Evolutionary conservation across 1,140 invertebrate genomes (phyloP).

Genomic region (Pseudomyrmex sp.): DNA sequence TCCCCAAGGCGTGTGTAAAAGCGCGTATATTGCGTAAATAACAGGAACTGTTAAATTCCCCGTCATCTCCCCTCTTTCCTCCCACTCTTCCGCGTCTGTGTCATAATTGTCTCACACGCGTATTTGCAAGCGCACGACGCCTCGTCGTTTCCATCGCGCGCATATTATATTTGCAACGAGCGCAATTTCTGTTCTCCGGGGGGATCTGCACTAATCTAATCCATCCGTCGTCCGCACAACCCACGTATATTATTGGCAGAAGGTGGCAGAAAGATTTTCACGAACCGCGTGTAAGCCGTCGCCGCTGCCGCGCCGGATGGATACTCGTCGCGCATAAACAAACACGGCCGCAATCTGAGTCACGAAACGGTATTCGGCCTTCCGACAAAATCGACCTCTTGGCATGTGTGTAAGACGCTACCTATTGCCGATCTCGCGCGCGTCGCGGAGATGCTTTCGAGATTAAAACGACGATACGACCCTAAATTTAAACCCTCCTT

Average conservation of each 20-base stretch:
- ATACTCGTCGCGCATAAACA: slow-evolving; percentile 58
- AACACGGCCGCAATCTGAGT: slow-evolving; percentile 49
- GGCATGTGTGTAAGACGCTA: not conserved
- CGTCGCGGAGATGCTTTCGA: not conserved
- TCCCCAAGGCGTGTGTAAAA: not conserved
- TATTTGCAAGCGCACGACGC: slow-evolving; percentile 43
- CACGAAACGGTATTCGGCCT: slow-evolving; percentile 43
- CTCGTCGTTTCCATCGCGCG: not conserved
- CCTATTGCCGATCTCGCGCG: slow-evolving; percentile 8
- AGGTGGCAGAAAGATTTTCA: slow-evolving; percentile 26
- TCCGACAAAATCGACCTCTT: slow-evolving; percentile 42
- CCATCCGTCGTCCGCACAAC: not conserved
- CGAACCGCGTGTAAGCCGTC: not conserved
- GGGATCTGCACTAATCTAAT: slow-evolving; percentile 16
- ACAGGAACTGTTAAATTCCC: slow-evolving; percentile 58
- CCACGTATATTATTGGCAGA: slow-evolving; percentile 20
- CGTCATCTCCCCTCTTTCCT: not conserved
- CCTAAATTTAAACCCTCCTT: slow-evolving; percentile 7
- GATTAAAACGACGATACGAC: not conserved
- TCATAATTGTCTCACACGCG: slow-evolving; percentile 54
- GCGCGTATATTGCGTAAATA: slow-evolving; percentile 25
- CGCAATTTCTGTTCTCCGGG: not conserved
- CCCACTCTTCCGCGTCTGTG: not conserved
- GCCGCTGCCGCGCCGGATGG: not conserved
- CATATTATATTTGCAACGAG: not conserved